Conservation (phyloP, 92 coral and sea anemone genomes). For the Epizoanthus rinbou region DNA sequence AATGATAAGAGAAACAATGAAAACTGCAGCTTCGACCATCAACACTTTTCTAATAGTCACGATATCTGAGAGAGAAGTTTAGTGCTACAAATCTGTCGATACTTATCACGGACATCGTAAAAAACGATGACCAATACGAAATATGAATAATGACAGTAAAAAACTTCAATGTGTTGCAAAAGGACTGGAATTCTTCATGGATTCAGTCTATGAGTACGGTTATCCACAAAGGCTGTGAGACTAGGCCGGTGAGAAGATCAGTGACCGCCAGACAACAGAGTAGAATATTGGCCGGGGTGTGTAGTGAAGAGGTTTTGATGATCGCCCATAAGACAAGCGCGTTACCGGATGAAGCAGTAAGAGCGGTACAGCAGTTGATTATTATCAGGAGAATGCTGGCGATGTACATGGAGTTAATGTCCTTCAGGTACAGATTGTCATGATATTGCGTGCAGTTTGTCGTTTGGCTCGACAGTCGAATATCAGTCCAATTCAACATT, state of each 20-base stretch:
- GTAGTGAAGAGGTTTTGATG: not conserved
- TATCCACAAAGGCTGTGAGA: not conserved
- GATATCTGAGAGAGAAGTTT: not conserved
- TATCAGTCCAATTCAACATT: too few species aligned
- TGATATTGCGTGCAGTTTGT: too few species aligned
- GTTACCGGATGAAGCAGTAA: too few species aligned
- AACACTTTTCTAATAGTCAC: not conserved
- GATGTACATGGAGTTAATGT: too few species aligned
- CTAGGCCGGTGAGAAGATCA: not conserved
- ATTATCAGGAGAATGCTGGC: too few species aligned
- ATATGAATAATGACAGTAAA: not conserved
- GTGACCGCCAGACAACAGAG: not conserved
- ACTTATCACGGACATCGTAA: not conserved
- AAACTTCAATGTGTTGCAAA: not conserved
- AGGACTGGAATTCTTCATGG: not conserved
- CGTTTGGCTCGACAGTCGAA: too few species aligned
- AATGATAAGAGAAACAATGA: not conserved
- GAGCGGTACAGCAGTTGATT: too few species aligned
- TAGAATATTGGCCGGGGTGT: not conserved
- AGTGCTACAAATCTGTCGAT: too few species aligned
- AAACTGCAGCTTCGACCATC: not conserved
- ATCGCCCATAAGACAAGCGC: not conserved
- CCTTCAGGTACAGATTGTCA: too few species aligned
- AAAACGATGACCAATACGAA: not conserved
- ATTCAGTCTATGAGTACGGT: not conserved